Evolutionary conservation across 2,797 vertebrate species (phyloP).

Genomic region (Tiaroga cobitis): DNA sequence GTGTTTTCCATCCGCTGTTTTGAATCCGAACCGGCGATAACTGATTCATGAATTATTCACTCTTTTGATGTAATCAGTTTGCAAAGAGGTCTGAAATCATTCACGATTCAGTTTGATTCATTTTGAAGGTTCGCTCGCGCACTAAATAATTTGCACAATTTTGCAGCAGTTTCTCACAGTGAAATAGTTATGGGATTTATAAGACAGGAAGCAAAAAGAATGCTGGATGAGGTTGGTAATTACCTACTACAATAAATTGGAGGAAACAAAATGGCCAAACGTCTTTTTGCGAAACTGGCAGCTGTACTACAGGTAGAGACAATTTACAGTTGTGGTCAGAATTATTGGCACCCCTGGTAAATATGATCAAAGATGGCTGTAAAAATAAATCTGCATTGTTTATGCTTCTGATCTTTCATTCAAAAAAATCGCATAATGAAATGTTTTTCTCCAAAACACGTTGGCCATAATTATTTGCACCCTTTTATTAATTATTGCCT

Average conservation of each 20-base stretch:
- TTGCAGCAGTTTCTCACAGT: neutral
- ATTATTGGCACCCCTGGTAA: too few species aligned
- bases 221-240: neutral
- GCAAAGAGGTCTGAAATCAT: neutral
- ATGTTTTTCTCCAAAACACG: too few species aligned
- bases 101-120: neutral
- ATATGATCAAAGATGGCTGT: too few species aligned
- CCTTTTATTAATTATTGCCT: too few species aligned
- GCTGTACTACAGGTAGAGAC: neutral
- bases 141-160: neutral
- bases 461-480: too few species aligned
- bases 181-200: neutral
- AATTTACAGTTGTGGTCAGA: neutral
- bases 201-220: neutral
- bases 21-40: neutral
- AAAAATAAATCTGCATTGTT: too few species aligned
- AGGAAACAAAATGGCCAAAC: neutral
- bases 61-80: neutral
- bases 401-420: too few species aligned
- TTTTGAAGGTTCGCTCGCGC: neutral
- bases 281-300: neutral
- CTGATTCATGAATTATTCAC: neutral
- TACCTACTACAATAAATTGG: neutral
- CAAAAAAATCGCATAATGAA: too few species aligned
- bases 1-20: neutral